Evolutionary conservation across 2,797 vertebrate genomes (phyloP).

Genomic region (Platyrinchus mystaceus): DNA sequence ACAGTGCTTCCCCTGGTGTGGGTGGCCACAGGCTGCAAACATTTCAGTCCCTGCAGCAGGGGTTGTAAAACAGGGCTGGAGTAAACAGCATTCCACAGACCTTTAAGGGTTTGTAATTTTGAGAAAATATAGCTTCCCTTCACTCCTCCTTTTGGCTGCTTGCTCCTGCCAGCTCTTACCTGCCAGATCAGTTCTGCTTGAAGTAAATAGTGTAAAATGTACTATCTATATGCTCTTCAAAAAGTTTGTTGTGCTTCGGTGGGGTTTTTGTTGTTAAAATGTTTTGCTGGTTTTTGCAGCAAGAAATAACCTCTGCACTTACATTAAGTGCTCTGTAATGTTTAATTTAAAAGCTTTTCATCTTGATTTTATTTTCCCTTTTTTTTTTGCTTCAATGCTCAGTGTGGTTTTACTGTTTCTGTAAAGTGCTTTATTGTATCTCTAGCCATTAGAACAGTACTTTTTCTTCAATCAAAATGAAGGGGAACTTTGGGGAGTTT

Average conservation of each 20-base stretch:
- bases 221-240: not conserved
- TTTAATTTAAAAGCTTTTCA: not conserved
- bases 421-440: not conserved
- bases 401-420: not conserved
- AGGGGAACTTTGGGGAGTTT: not conserved
- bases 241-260: not conserved
- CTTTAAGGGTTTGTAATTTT: conserved; percentile 40
- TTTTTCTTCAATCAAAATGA: not conserved
- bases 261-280: not conserved
- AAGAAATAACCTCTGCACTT: not conserved
- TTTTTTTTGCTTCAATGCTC: not conserved
- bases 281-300: not conserved
- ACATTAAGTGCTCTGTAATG: not conserved
- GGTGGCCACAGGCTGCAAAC: conserved; percentile 72
- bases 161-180: conserved; percentile 27
- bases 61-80: conserved; percentile 58
- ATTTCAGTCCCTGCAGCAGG: conserved; percentile 20
- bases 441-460: not conserved
- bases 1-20: conserved; percentile 70
- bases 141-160: not conserved
- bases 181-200: not conserved
- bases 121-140: conserved; percentile 30
- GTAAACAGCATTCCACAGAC: conserved; percentile 65
- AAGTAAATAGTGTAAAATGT: not conserved
- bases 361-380: not conserved